phyloP scores from a whole-genome alignment of 2,113 vertebrate genomes.

The Trogon surrucura region DNA sequence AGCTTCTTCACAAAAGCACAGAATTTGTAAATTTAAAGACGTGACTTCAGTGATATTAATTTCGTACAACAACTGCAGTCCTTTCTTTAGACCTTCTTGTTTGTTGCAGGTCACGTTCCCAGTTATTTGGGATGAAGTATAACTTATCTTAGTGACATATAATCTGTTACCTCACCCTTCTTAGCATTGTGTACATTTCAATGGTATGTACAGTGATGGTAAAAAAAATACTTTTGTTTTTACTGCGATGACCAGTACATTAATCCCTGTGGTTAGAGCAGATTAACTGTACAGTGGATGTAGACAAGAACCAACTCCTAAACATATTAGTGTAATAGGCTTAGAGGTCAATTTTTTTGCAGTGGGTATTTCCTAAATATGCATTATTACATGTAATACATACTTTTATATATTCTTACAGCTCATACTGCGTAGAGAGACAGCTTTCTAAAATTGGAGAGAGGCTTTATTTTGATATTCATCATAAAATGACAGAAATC shows the following conservation, averaged over 20 bases:
- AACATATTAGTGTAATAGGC: background rate
- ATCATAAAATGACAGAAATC: background rate
- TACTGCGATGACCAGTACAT: accelerated
- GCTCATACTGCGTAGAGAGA: background rate
- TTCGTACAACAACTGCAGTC: background rate
- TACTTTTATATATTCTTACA: background rate
- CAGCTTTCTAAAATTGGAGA: background rate
- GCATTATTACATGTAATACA: background rate
- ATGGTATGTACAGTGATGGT: background rate
- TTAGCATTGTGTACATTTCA: background rate
- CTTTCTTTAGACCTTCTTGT: background rate
- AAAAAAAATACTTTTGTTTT: background rate
- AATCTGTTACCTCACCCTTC: background rate
- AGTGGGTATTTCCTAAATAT: background rate
- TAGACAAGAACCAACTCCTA: background rate
- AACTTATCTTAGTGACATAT: background rate
- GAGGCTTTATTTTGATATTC: background rate
- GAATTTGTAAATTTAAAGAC: background rate
- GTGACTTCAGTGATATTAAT: background rate
- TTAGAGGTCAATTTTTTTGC: background rate
- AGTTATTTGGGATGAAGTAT: background rate
- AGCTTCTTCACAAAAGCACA: background rate
- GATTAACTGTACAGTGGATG: background rate
- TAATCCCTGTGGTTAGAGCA: background rate
- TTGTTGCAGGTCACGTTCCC: background rate